Base-by-base conservation (phyloP, 2,888 invertebrate species). In the Rhorus exstirpatorius region DNA sequence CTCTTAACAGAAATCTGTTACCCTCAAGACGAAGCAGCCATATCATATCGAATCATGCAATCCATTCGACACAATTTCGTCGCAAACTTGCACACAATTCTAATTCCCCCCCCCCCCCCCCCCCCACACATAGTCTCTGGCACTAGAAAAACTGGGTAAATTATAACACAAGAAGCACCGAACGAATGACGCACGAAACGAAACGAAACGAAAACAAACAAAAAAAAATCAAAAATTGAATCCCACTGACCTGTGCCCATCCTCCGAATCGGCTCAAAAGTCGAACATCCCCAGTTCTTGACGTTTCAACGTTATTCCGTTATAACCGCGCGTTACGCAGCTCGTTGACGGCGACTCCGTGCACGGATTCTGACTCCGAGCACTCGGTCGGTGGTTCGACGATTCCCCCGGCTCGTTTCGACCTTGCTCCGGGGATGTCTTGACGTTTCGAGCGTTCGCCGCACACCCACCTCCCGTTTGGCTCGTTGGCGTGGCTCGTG, bases 201-300 rank as follows among this genome's bases (percentile, higher is more conserved):
- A n/a, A n/a, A n/a, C 41, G n/a, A 53, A 65, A 51, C 55, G 63
- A 75, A 78, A 81, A 74, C 77, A 77, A 67, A 55, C 53, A 61
- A 81, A 77, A 60, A 83, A 72, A 26, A 60, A 55, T n/a, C n/a
- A 31, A 24, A 46, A 68, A 70, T 60, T 46, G 78, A 67, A 53
- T 24, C 61, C 81, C 81, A 90, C 93, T 94, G 91, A 96, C 96
- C 96, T 95, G 96, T 96, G 87, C 96, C 96, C 96, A 96, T 96
- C 91, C 96, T 96, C 90, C 95, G 95, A 85, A 86, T 79, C 87
- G 87, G 87, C 88, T 90, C 88, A 90, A 87, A 90, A 89, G 89
- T 89, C 90, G 85, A 87, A 85, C 90, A 90, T 91, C 88, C 86
- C 88, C 86, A 85, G 87, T 84, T 84, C 84, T 49, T 68, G 83